Evolutionary conservation across 2,888 invertebrate species (phyloP).

Genomic region (Ganaspis brasiliensis): DNA sequence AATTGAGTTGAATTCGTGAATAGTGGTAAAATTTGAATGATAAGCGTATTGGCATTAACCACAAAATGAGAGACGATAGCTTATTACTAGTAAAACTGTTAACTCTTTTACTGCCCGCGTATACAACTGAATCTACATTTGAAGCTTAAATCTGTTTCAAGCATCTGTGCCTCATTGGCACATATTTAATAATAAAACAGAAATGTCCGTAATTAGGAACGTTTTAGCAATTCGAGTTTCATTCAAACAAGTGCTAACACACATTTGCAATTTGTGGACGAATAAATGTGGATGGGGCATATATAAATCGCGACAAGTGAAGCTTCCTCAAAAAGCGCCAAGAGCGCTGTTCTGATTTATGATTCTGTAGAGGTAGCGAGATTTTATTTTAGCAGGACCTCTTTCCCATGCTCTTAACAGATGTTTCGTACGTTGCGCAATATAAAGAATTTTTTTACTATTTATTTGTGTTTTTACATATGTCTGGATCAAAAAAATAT

Average conservation of each 20-base stretch:
- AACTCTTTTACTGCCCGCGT: neutral
- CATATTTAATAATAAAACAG: conserved; percentile 22
- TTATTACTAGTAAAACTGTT: neutral
- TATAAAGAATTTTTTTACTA: too few relatives aligned
- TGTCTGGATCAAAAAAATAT: too few relatives aligned
- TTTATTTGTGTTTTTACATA: too few relatives aligned
- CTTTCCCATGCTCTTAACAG: neutral
- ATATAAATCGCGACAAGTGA: conserved; percentile 2
- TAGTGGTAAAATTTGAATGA: conserved; percentile 7
- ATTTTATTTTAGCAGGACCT: neutral
- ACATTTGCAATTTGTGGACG: neutral
- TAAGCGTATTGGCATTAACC: conserved; percentile 1
- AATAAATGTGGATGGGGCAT: neutral
- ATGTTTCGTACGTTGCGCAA: neutral
- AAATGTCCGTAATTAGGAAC: conserved; percentile 1
- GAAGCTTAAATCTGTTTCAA: neutral
- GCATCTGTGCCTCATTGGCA: neutral
- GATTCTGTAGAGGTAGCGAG: neutral
- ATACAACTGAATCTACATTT: conserved; percentile 3
- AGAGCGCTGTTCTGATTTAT: neutral
- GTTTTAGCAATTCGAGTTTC: conserved; percentile 20
- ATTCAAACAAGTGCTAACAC: conserved; percentile 7
- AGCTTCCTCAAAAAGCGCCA: conserved; percentile 14
- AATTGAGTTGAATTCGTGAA: neutral
- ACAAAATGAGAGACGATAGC: conserved; percentile 3